phyloP scores from a whole-genome alignment of 2,113 vertebrate species.

The Cyanoramphus novaezelandiae region DNA sequence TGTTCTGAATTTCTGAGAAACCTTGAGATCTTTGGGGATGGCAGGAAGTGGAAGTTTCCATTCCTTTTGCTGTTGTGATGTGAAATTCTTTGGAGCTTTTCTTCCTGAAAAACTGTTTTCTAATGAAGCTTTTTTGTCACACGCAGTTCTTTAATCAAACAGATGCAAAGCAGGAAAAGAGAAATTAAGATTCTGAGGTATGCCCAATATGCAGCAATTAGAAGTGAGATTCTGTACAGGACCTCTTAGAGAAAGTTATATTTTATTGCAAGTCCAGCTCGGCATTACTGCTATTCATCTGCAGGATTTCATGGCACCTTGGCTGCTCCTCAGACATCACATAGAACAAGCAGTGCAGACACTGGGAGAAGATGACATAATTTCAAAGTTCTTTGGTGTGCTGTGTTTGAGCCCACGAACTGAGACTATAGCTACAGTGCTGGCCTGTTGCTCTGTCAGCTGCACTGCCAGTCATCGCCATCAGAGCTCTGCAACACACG shows the following conservation, averaged over 20 bases:
- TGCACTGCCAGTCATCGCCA: not conserved
- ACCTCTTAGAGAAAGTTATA: not conserved
- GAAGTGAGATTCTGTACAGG: not conserved
- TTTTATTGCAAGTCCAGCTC: not conserved
- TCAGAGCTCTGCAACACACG: not conserved
- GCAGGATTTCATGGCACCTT: not conserved
- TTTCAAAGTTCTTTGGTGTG: not conserved
- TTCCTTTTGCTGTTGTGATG: not conserved
- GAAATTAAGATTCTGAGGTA: not conserved
- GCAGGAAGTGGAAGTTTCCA: not conserved
- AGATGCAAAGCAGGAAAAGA: not conserved
- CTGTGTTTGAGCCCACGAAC: not conserved
- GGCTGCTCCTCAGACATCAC: not conserved
- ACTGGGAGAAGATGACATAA: not conserved
- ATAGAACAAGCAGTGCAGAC: not conserved
- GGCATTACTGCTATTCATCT: not conserved
- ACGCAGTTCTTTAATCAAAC: not conserved
- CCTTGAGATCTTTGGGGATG: not conserved
- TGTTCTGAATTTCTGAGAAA: slow-evolving; percentile 31
- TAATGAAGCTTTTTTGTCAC: not conserved
- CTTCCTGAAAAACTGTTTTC: not conserved
- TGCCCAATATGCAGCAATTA: not conserved
- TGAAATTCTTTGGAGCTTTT: not conserved
- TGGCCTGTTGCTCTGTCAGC: not conserved
- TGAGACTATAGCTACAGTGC: not conserved